These are phyloP conservation scores for Crypturellus undulatus DNA, from an alignment of 2,113 vertebrate genomes.

Conservation along the genomic window DNA sequence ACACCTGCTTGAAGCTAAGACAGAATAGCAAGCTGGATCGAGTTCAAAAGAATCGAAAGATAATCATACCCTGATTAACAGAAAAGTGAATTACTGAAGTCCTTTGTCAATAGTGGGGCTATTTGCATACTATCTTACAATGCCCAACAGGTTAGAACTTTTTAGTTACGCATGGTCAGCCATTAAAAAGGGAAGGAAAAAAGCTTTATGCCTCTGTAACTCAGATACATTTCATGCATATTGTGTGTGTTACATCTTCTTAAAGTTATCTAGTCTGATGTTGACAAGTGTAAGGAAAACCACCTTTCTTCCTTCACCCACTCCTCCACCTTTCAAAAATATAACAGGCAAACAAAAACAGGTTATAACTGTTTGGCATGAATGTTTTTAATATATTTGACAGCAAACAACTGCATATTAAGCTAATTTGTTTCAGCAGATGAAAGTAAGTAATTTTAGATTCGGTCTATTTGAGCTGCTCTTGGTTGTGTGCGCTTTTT, in stretches of 20 bases:
- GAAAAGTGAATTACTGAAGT: constrained; percentile 46
- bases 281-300: constrained; percentile 12
- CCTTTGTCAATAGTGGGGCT: constrained; percentile 50
- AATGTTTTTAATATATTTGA: constrained; percentile 53
- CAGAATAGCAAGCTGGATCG: constrained; percentile 65
- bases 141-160: constrained; percentile 45
- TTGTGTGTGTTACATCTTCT: constrained; percentile 63
- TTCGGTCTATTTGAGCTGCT: constrained; percentile 60
- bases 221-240: constrained; percentile 31
- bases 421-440: constrained; percentile 61
- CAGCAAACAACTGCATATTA: constrained; percentile 58
- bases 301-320: not conserved
- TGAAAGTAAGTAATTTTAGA: constrained; percentile 65
- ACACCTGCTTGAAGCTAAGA: constrained; percentile 74
- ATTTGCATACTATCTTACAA: constrained; percentile 51
- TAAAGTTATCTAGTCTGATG: constrained; percentile 35
- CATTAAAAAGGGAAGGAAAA: constrained; percentile 47
- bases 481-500: constrained; percentile 50
- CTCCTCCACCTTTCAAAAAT: not conserved
- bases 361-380: constrained; percentile 42
- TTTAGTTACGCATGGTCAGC: constrained; percentile 36
- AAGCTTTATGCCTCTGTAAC: constrained; percentile 22
- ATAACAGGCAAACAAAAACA: not conserved
- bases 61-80: constrained; percentile 59
- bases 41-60: constrained; percentile 68